Conservation (phyloP, 1,140 invertebrate genomes). For the Bombus vancouverensis region DNA sequence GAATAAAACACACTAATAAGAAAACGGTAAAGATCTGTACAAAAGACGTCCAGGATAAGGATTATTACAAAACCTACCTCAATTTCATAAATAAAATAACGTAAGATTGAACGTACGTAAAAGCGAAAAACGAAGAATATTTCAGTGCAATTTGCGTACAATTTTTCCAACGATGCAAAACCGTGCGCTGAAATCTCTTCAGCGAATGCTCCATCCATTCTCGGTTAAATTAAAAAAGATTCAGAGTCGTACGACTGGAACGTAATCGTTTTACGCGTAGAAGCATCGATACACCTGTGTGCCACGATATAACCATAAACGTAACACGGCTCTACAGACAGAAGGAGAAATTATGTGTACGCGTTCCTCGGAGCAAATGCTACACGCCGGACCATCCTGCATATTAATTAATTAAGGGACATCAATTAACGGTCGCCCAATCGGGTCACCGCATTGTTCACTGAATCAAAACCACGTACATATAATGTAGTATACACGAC, state of each 20-base stretch:
- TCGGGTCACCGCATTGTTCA: constrained; percentile 47
- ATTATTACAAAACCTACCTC: too few species aligned
- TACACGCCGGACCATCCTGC: not conserved
- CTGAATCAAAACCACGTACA: constrained; percentile 4
- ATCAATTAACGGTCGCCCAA: constrained; percentile 54
- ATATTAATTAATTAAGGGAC: constrained; percentile 62
- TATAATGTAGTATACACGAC: not conserved
- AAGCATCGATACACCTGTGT: not conserved
- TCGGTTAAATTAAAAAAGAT: too few species aligned
- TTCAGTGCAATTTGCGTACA: too few species aligned
- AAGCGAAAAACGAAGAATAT: too few species aligned
- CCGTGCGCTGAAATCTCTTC: too few species aligned
- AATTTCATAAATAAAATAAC: too few species aligned
- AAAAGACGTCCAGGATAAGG: too few species aligned
- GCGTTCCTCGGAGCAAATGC: not conserved
- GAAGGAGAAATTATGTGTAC: constrained; percentile 28
- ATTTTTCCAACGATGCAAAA: too few species aligned
- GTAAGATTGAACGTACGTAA: too few species aligned
- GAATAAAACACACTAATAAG: too few species aligned
- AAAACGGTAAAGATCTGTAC: too few species aligned
- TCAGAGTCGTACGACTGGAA: not conserved
- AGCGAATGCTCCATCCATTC: too few species aligned
- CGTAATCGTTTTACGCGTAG: not conserved
- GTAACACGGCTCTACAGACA: constrained; percentile 17
- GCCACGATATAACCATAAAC: constrained; percentile 8